Base-by-base conservation (phyloP, 2,797 vertebrate genomes). In the Synanceia verrucosa region DNA sequence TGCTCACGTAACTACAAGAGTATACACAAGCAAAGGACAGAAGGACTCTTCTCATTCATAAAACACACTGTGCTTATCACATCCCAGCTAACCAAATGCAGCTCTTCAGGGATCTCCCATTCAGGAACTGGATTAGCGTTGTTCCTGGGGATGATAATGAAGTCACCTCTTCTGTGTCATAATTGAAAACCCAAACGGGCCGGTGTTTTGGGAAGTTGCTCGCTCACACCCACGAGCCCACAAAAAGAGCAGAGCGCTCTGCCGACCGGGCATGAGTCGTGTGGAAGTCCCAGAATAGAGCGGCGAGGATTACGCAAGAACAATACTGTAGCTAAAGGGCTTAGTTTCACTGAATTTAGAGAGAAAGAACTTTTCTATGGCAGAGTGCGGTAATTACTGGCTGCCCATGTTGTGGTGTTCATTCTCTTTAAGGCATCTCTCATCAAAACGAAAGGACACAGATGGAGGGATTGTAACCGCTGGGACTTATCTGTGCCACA, bases 301-400 rank as follows among this genome's bases (percentile, higher is more conserved):
- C 81, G 62, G 67, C 33, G 26, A 77, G 81, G 82, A 87, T 90
- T 85, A 87, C 46, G 73, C 62, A 84, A 91, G 79, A 83, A 88
- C 78, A 86, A 84, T 66, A 47, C 80, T 61, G 78, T 23, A 39
- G 81, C 74, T 70, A 90, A 90, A 88, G 70, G n/a, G 82, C 73
- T 89, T 86, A 76, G 87, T 78, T 86, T 84, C 62, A 73, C 79
- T 88, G 58, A 48, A 84, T 90, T 84, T 19, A 58, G 46, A 73
- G 41, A 65, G 76, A 85, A 87, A 82, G 34, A 70, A 72, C 21
- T 51, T 65, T 52, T 60, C 59, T 57, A 37, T 50, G 51, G 56
- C 36, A 66, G n/a, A 61, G 18, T 39, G 57, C 8, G 11, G 33
- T 48, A 75, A 90, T 83, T 72, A 84, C 23, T 67, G 36, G 57